Evolutionary conservation across 2,888 invertebrate species (phyloP), one percentile per base, ranked within the genome.

Genomic region (Meganola albula): DNA sequence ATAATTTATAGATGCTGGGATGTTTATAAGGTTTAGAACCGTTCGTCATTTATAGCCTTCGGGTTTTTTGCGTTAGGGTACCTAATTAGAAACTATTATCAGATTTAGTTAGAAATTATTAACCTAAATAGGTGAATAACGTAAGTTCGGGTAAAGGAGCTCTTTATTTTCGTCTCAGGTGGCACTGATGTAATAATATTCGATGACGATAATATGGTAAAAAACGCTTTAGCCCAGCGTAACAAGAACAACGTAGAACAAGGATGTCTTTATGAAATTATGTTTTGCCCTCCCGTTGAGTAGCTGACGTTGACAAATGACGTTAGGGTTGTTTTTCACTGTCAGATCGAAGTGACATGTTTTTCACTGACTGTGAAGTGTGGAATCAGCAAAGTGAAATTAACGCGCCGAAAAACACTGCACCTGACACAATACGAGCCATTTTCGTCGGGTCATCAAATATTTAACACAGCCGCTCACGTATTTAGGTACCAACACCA

Each of bases 221-320:
- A 67, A 65, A 68, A 42, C 57, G 59, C 57, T 59, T 65, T 64
- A 51, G 62, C 63, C 54, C 59, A 45, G 53, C 59, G 61, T 71
- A 70, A 75, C 75, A 73, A 75, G 77, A 77, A 77, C 74, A 75
- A 69, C 68, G 73, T 73, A 75, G 77, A 77, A 77, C 74, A 75
- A 69, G 68, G 73, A 80, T 76, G 75, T 82, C 79, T 82, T 79
- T 80, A 80, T 82, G 72, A 78, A 80, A 82, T 83, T 76, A 79
- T 79, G 78, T 77, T 78, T 75, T 74, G 72, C 73, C 59, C 64
- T 56, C 61, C 65, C 73, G 75, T 59, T 69, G 79, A 77, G 79
- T 72, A 62, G 67, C 65, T 77, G 83, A 82, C 83, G 64, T 79
- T 82, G 82, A 83, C 75, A 82, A 80, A 83, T 78, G 80, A 82